Conservation (phyloP, 2,797 vertebrate genomes). For the Glyptemys insculpta region DNA sequence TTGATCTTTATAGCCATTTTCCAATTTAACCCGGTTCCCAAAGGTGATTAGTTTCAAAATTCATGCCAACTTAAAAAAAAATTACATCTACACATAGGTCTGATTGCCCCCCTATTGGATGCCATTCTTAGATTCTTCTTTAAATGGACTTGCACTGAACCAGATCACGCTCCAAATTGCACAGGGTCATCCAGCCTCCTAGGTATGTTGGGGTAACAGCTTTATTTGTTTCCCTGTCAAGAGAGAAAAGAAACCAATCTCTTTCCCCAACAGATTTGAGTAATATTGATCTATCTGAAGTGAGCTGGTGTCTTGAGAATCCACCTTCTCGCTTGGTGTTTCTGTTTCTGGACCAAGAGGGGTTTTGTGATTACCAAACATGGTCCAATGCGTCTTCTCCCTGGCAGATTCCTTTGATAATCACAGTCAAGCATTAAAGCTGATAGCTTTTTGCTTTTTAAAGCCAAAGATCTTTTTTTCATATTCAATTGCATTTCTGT, state of each 20-base stretch:
- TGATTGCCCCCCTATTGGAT: background rate
- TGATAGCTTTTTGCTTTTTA: background rate
- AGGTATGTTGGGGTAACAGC: background rate
- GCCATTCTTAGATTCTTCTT: background rate
- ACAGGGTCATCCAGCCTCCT: background rate
- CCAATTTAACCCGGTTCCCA: background rate
- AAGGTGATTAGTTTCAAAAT: fast-evolving
- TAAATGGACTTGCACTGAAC: background rate
- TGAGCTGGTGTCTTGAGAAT: constrained; percentile 27
- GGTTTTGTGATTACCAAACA: background rate
- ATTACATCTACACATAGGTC: background rate
- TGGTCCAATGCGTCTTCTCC: background rate
- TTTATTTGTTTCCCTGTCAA: background rate
- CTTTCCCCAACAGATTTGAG: background rate
- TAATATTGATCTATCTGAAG: background rate
- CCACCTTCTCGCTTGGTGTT: fast-evolving
- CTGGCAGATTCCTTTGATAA: background rate
- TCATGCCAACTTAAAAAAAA: background rate
- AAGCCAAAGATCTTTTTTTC: background rate
- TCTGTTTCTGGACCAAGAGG: background rate
- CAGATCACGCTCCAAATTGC: background rate
- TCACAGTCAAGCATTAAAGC: background rate
- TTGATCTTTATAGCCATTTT: background rate
- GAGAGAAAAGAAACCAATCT: background rate
- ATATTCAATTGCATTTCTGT: background rate